These are phyloP conservation scores for Leucoma salicis DNA, from an alignment of 2,888 invertebrate genomes.

Conservation along the genomic window DNA sequence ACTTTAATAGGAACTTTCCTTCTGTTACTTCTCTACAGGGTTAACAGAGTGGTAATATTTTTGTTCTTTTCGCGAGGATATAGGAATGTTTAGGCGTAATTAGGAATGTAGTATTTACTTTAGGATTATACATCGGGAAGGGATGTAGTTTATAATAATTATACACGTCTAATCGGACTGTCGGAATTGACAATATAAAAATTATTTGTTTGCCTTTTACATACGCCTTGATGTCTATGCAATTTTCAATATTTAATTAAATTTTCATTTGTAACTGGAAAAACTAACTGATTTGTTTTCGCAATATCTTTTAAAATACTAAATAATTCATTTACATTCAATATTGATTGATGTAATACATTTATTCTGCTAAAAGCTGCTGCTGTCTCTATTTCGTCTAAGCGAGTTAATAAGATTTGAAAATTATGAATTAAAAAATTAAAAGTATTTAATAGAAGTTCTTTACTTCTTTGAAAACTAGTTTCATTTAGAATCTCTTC, in stretches of 20 bases:
- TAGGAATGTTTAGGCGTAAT: not conserved
- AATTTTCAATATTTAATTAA: constrained; percentile 18
- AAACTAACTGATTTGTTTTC: not conserved
- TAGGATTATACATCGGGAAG: not conserved
- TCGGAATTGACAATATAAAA: constrained; percentile 13
- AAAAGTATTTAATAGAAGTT: not conserved
- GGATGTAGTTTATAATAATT: constrained; percentile 1
- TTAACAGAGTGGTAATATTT: too few species aligned
- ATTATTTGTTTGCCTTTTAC: constrained; percentile 13
- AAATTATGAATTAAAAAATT: constrained; percentile 10
- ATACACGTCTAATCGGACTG: not conserved
- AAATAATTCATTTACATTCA: not conserved
- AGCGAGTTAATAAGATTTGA: not conserved
- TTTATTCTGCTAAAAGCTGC: constrained; percentile 9
- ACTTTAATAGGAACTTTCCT: too few species aligned
- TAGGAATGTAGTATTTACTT: not conserved
- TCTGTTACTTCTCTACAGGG: too few species aligned
- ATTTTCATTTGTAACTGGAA: not conserved
- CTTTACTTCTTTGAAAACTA: constrained; percentile 5
- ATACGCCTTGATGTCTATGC: constrained; percentile 6
- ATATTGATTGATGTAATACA: constrained; percentile 4
- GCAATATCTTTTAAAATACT: not conserved
- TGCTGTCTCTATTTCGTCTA: constrained; percentile 10
- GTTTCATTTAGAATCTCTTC: constrained; percentile 11
- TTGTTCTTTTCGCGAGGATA: constrained; percentile 1